A percentile compares a stretch with the other conserved stretches of the same genome.
phyloP scores from a whole-genome alignment of 2,797 vertebrate genomes.

The Pachyuromys duprasi region DNA sequence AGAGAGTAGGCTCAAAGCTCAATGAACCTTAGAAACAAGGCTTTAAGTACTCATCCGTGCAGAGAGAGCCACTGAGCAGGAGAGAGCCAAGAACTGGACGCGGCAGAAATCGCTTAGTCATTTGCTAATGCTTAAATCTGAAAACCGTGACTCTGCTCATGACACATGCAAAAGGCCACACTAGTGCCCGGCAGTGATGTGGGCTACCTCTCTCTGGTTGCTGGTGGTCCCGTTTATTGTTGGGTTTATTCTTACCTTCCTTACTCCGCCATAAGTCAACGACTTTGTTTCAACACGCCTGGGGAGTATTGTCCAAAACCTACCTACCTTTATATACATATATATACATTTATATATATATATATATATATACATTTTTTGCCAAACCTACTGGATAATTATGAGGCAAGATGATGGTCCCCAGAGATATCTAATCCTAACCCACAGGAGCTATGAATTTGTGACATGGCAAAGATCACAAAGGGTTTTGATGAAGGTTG shows the following conservation, averaged over 20 bases:
- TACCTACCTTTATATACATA: not conserved
- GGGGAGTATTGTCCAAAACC: conserved; percentile 41
- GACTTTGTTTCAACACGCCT: conserved; percentile 79
- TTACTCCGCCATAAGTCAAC: conserved; percentile 71
- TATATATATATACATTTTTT: not conserved
- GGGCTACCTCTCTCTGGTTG: conserved; percentile 69
- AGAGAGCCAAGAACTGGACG: not conserved
- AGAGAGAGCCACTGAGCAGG: conserved; percentile 1
- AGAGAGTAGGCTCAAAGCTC: conserved; percentile 53
- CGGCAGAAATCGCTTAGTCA: conserved; percentile 71
- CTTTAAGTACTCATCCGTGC: conserved; percentile 63
- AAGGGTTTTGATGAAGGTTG: not conserved
- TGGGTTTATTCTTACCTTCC: conserved; percentile 70
- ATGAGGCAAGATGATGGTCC: not conserved
- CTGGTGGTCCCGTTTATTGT: too few species aligned
- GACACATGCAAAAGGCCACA: conserved; percentile 65
- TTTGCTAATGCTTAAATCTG: conserved; percentile 79
- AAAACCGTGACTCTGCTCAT: conserved; percentile 62
- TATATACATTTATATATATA: too few species aligned
- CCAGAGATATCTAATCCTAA: not conserved
- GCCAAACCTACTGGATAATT: not conserved
- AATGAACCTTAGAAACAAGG: conserved; percentile 76
- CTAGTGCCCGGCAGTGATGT: conserved; percentile 79
- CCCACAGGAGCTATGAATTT: not conserved
- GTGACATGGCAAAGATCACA: not conserved